Evolutionary conservation across 1,140 invertebrate genomes (phyloP).

Genomic region (Kradibia gibbosae): DNA sequence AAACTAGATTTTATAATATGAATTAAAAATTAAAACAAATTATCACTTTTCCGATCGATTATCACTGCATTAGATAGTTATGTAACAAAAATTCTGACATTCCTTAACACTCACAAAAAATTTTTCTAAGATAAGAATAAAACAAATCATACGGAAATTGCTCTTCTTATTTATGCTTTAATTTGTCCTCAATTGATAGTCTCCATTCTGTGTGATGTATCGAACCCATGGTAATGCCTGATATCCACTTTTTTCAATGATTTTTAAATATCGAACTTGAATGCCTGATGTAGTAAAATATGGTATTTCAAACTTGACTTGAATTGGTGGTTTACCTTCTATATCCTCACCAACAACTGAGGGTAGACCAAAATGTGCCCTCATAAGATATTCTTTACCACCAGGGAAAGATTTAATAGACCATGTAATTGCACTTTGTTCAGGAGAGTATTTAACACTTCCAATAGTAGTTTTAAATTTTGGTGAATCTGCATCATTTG

Average conservation of each 20-base stretch:
- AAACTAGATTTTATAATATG: constrained; percentile 20
- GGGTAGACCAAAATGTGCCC: constrained; percentile 98
- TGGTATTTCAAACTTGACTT: constrained; percentile 99
- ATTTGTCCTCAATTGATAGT: constrained; percentile 97
- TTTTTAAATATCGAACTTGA: constrained; percentile 98
- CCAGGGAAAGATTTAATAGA: constrained; percentile 99
- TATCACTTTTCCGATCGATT: constrained; percentile 33
- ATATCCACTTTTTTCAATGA: constrained; percentile 99
- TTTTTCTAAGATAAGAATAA: background rate
- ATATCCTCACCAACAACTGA: constrained; percentile 96
- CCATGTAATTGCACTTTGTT: constrained; percentile 98
- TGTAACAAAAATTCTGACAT: constrained; percentile 19
- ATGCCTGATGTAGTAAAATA: constrained; percentile 99
- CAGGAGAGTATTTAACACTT: constrained; percentile 97
- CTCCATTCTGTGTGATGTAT: constrained; percentile 99
- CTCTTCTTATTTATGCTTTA: constrained; percentile 66
- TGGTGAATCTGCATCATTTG: constrained; percentile 97
- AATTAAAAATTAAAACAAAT: constrained; percentile 25
- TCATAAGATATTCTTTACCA: constrained; percentile 99
- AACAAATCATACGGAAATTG: background rate
- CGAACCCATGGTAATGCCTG: constrained; percentile 99
- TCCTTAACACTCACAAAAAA: constrained; percentile 3
- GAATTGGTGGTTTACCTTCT: constrained; percentile 98
- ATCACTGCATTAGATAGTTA: constrained; percentile 5
- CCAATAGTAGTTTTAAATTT: constrained; percentile 99